Base-by-base conservation (phyloP, 2,797 vertebrate genomes). In the Acanthurus leucopareius region DNA sequence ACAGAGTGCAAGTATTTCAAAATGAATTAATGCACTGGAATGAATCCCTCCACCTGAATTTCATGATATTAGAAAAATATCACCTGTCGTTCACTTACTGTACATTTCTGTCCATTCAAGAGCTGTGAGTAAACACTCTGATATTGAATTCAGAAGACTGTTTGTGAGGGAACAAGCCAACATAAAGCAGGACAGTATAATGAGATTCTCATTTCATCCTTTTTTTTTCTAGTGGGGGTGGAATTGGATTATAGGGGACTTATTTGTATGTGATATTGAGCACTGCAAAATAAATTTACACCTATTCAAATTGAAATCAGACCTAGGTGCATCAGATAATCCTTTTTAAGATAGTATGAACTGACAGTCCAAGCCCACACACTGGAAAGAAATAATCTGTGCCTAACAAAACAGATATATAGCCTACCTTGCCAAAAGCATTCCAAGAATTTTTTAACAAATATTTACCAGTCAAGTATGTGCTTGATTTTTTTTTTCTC, bases 291-390 rank as follows among this genome's bases (percentile, higher is more conserved):
- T 95, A 96, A 95, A 95, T 95, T 95, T 91, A 89, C 95, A 96
- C 93, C 94, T 95, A 95, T 96, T 96, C 94, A 96, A 95, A 96
- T 95, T 96, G 94, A 95, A 96, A 96, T 95, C 94, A 96, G 92
- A 95, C 92, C 93, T 88, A 92, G 95, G 95, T 95, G 94, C 89
- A 94, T 92, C 91, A 93, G 93, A 94, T 95, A 95, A 96, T 95
- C 95, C 94, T 90, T 94, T 95, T 95, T 94, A 95, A 94, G 92
- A 94, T 94, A 88, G 92, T 92, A 94, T 92, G 89, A 96, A 94
- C 85, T 94, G 93, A 94, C 91, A 91, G 94, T 89, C 93, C 91
- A 91, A 90, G 87, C 92, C 91, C 90, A 93, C 91, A 94, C 91
- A 92, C 86, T 89, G 90, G 85, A 90, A 92, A 93, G 83, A 93